Conservation (phyloP, 2,797 vertebrate species). For the Hydrocynus forskahlii region DNA sequence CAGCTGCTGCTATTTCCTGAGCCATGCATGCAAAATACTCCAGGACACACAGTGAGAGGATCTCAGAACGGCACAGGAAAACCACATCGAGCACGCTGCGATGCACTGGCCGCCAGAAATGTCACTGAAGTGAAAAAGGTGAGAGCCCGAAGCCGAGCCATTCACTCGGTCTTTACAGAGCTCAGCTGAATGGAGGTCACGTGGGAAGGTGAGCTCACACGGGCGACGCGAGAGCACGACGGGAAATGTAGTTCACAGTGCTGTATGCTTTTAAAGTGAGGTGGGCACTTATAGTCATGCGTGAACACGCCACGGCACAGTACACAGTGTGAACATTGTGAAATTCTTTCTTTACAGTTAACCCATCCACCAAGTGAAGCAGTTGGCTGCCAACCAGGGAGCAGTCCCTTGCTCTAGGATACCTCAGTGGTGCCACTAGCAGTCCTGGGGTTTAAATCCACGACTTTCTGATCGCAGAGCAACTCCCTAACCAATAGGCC, state of each 20-base stretch:
- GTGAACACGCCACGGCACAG: too few relatives aligned
- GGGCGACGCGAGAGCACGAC: conserved; percentile 53
- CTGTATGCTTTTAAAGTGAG: neutral
- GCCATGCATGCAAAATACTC: conserved; percentile 12
- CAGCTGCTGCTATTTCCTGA: neutral
- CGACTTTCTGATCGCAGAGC: too few relatives aligned
- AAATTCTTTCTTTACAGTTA: too few relatives aligned
- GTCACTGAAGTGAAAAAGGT: conserved; percentile 17
- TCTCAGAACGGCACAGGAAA: neutral
- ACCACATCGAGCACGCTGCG: neutral
- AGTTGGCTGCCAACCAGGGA: too few relatives aligned
- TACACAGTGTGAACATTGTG: too few relatives aligned
- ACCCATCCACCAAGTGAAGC: too few relatives aligned
- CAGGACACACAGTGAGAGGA: neutral
- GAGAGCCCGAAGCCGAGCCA: conserved; percentile 58
- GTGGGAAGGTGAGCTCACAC: conserved; percentile 57
- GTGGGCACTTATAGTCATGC: too few relatives aligned
- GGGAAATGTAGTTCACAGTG: conserved; percentile 60
- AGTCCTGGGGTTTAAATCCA: too few relatives aligned
- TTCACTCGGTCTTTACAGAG: conserved; percentile 60
- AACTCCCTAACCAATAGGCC: too few relatives aligned
- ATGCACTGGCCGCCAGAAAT: neutral
- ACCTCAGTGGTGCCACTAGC: too few relatives aligned
- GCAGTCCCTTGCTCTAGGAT: too few relatives aligned
- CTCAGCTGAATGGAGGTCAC: conserved; percentile 64